A percentile compares a stretch with the other conserved stretches of the same genome.
Evolutionary conservation across 1,140 invertebrate species (phyloP).

Genomic region (Kradibia gibbosae): DNA sequence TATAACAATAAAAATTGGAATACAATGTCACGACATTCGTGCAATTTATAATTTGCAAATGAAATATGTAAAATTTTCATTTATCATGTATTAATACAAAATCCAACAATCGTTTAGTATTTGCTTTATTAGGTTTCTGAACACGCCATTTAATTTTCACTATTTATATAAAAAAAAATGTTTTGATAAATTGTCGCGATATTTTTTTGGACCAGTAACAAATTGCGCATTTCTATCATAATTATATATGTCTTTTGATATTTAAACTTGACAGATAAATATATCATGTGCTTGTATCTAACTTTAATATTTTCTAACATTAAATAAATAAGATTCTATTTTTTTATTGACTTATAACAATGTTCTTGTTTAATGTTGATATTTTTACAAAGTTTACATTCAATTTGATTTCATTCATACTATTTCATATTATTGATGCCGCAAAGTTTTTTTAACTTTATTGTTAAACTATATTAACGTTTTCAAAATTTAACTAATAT

Average conservation of each 20-base stretch:
- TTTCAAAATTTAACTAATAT: neutral
- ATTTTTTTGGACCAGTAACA: neutral
- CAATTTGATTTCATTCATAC: neutral
- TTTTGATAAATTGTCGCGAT: neutral
- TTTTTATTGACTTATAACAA: neutral
- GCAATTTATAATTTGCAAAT: neutral
- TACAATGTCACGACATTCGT: neutral
- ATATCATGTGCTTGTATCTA: neutral
- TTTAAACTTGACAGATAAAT: neutral
- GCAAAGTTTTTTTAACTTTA: neutral
- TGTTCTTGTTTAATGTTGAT: neutral
- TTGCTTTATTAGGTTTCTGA: neutral
- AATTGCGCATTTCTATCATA: neutral
- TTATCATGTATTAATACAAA: too few species aligned
- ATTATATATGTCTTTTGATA: neutral
- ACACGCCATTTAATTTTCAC: neutral
- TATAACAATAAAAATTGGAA: neutral
- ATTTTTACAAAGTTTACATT: neutral
- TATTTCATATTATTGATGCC: neutral
- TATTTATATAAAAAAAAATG: neutral
- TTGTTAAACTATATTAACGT: neutral
- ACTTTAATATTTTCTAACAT: neutral
- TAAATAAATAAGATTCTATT: constrained; percentile 6
- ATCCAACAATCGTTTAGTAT: neutral
- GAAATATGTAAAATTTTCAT: neutral